A percentile compares a stretch with the other conserved stretches of the same genome.
phyloP scores from a whole-genome alignment of 2,797 vertebrate genomes.

The Cygnus olor region DNA sequence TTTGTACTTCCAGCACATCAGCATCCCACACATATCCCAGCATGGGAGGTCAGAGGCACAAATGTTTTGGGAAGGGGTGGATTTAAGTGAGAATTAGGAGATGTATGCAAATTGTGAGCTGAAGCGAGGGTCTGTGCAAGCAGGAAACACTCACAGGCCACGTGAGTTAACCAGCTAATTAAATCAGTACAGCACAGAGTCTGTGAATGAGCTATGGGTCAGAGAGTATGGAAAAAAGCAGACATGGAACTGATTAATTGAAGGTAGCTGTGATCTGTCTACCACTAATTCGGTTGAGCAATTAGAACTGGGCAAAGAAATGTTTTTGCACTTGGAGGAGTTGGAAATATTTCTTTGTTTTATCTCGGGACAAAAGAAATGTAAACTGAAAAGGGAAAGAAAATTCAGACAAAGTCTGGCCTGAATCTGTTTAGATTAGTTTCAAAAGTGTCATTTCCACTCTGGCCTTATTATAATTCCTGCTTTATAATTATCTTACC shows the following conservation, averaged over 20 bases:
- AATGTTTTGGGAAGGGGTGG: neutral
- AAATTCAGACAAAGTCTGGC: neutral
- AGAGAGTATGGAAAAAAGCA: neutral
- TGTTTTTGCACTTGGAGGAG: neutral
- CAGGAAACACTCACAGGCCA: neutral
- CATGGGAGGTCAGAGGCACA: neutral
- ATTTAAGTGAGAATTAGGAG: conserved; percentile 33
- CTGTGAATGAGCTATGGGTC: neutral
- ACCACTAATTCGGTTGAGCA: neutral
- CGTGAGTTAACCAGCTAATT: neutral
- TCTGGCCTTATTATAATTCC: neutral
- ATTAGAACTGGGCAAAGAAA: conserved; percentile 1
- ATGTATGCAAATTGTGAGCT: conserved; percentile 19
- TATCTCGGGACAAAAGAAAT: neutral
- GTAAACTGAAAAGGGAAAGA: neutral
- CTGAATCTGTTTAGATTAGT: neutral
- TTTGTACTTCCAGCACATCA: neutral
- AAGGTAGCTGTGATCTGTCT: conserved; percentile 18
- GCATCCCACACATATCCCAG: neutral
- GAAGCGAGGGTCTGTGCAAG: neutral
- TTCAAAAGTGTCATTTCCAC: neutral
- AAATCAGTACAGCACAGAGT: neutral
- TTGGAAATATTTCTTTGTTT: conserved; percentile 22
- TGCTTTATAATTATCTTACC: neutral
- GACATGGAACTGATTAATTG: conserved; percentile 35